Evolutionary conservation across 2,797 vertebrate species (phyloP), one percentile per base, ranked within the genome.

Genomic region (Alfaro cultratus): DNA sequence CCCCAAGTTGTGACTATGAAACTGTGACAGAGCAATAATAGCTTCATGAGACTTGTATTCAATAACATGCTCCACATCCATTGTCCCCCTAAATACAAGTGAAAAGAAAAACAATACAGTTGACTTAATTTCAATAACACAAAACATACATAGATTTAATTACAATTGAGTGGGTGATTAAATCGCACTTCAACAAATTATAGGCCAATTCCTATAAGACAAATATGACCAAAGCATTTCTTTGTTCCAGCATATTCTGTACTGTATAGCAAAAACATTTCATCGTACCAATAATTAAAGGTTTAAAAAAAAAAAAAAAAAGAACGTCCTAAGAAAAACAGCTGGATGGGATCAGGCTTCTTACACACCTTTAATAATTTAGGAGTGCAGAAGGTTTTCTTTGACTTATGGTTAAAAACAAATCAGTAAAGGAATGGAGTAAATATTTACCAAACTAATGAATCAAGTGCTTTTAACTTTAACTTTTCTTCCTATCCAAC

Each of bases 21-120:
- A 78, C 47, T 39, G 49, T 45, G 53, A 70, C 29, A 29, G 49
- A 74, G 74, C 79, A 55, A 76, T 39, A 81, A 75, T 31, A 67
- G 4, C 31, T 41, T 78, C 53, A 39, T 75, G 57, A 75, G 82
- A 53, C 51, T 10, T 53, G 23, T 10, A 26, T 53, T 26, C 23
- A 53, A 53, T 53, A 43, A 45, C 26, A n/a, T 43, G 43, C 12
- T 16, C 26, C 12, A 45, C 12, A 71, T 3, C 41, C 7, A 71
- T n/a, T 29, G 26, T 45, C 23, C 26, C 23, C 26, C 68, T 45
- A 26, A n/a, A 70, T 41, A 68, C 41, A 41, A 26, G 11, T 70
- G 36, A 41, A 39, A 41, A 68, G 23, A 68, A 26, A 47, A 21
- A 8, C 2, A 53, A 53, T 53, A 53, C 8, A 26, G 8, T 53